phyloP scores from a whole-genome alignment of 1,140 invertebrate genomes.

The Bactericera cockerelli region DNA sequence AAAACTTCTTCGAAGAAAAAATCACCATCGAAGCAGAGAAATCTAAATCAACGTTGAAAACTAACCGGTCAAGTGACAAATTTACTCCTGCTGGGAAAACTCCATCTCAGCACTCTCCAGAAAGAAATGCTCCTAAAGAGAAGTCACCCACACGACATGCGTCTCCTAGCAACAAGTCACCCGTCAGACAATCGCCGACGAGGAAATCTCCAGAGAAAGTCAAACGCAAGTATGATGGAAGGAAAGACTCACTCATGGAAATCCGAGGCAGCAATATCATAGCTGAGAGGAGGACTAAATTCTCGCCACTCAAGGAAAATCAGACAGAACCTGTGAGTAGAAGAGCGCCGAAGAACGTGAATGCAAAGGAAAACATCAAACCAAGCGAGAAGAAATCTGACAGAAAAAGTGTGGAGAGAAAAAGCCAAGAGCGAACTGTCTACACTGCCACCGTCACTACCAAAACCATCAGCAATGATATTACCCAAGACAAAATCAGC shows the following conservation, averaged over 20 bases:
- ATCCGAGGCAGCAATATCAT: constrained; percentile 2
- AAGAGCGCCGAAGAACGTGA: background rate
- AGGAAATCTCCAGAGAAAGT: constrained; percentile 13
- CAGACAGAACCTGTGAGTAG: background rate
- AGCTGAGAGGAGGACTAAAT: background rate
- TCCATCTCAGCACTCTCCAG: constrained; percentile 11
- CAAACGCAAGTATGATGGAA: constrained; percentile 5
- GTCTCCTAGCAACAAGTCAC: constrained; percentile 12
- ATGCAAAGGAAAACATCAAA: background rate
- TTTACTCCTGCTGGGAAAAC: background rate
- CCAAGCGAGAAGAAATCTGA: background rate
- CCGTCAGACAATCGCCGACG: constrained; percentile 5
- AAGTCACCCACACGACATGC: constrained; percentile 8
- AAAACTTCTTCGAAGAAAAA: constrained; percentile 14
- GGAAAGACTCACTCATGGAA: constrained; percentile 8
- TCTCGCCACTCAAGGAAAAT: background rate
- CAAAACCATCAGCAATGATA: background rate
- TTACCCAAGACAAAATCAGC: background rate
- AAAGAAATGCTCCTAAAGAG: background rate
- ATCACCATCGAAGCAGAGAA: constrained; percentile 11
- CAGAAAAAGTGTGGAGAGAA: background rate
- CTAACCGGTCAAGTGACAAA: background rate
- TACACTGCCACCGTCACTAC: no score
- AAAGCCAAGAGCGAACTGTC: constrained; percentile 1
- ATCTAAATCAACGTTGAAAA: constrained; percentile 8